Conservation (phyloP, 2,113 vertebrate genomes). For the Morone chrysops region DNA sequence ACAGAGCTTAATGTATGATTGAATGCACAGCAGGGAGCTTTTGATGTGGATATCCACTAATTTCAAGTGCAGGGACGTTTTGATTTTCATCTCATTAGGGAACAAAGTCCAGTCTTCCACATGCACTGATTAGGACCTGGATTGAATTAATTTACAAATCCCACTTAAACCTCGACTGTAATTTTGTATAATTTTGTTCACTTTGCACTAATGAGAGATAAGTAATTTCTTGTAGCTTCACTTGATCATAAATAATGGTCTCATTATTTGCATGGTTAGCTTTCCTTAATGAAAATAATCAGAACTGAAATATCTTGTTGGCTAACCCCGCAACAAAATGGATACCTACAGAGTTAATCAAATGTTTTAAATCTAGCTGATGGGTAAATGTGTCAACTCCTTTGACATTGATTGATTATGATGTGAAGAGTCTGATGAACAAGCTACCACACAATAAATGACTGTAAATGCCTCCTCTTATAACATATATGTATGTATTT, state of each 20-base stretch:
- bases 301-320: not conserved
- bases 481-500: not conserved
- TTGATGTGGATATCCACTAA: slow-evolving; percentile 64
- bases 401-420: not conserved
- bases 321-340: not conserved
- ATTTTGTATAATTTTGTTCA: slow-evolving; percentile 34
- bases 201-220: slow-evolving; percentile 27
- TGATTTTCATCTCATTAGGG: slow-evolving; percentile 62
- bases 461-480: not conserved
- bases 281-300: slow-evolving; percentile 23
- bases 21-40: slow-evolving; percentile 52
- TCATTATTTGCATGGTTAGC: slow-evolving; percentile 37
- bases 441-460: not conserved
- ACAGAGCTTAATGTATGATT: slow-evolving; percentile 37
- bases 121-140: slow-evolving; percentile 49
- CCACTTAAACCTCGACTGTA: slow-evolving; percentile 26
- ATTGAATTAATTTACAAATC: slow-evolving; percentile 59
- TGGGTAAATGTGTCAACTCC: slow-evolving; percentile 10
- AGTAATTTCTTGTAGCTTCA: slow-evolving; percentile 13
- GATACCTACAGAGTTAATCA: slow-evolving; percentile 2
- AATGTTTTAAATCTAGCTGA: slow-evolving; percentile 8
- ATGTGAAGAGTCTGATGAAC: not conserved
- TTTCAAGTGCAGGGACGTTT: slow-evolving; percentile 60
- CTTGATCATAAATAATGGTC: slow-evolving; percentile 18
- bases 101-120: slow-evolving; percentile 53